Conservation (phyloP, 2,888 invertebrate genomes). For the Resseliella maxima region DNA sequence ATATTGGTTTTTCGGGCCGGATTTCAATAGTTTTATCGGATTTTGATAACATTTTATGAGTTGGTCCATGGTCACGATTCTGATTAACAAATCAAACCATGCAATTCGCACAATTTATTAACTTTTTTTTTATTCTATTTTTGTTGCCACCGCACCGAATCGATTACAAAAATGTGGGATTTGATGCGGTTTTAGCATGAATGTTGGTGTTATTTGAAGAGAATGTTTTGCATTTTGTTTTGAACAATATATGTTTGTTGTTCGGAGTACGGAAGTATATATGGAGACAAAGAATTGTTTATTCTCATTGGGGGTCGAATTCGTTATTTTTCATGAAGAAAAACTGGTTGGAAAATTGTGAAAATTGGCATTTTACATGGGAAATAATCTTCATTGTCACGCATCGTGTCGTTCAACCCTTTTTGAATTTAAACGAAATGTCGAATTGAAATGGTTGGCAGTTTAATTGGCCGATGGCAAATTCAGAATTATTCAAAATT, state of each 20-base stretch:
- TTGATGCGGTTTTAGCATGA: no score
- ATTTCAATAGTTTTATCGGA: constrained; percentile 27
- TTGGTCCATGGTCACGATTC: not conserved
- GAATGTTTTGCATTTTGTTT: not conserved
- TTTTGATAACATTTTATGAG: constrained; percentile 35
- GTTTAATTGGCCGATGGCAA: constrained; percentile 30
- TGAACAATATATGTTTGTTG: no score
- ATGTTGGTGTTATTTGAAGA: no score
- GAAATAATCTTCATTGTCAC: not conserved
- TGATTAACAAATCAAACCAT: not conserved
- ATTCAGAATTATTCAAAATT: not conserved
- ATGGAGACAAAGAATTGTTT: no score
- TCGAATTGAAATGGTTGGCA: not conserved
- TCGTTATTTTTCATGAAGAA: no score
- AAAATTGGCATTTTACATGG: not conserved
- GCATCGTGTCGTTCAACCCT: not conserved
- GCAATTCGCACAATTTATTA: not conserved
- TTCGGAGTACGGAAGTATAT: no score
- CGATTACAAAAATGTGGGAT: no score
- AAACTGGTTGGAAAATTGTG: not conserved
- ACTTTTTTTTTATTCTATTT: no score
- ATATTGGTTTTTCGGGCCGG: constrained; percentile 4
- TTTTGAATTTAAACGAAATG: not conserved
- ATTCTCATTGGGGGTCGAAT: no score
- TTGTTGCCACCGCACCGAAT: not conserved